Evolutionary conservation across 2,113 vertebrate genomes (phyloP), one percentile per base, ranked within the genome.

Genomic region (Pollimyrus isidori): DNA sequence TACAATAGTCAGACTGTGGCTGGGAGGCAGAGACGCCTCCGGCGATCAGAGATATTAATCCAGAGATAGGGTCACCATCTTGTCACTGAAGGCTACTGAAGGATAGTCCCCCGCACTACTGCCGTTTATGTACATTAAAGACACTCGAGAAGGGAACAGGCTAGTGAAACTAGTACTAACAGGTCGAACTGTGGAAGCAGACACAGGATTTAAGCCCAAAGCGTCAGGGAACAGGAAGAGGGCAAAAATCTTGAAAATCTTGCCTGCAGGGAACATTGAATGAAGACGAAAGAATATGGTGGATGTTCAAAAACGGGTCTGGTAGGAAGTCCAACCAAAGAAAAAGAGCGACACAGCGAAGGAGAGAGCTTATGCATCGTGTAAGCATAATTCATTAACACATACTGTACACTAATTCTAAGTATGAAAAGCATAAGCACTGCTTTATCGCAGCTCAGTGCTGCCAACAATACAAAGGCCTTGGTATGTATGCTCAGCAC

Each of bases 21-120:
- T 88, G 88, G 84, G 86, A 92, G 87, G 92, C 73, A 92, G n/a
- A 30, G 2, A 30, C 17, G 45, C 49, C 17, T 30, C 23, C 11
- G 19, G 42, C 5, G 39, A 82, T 42, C 4, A 19, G 76, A 82
- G 39, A 30, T 69, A 69, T 26, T 30, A n/a, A 26, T 30, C 62
- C 73, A 80, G 73, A 17, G 35, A 42, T 15, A 17, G 35, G 30
- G 73, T 42, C 73, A 80, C 73, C 73, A 80, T 42, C 35, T 9
- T 80, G 35, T 80, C 4, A 11, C 73, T 0, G 4, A 80, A 80
- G 35, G 35, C 10, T 26, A 26, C n/a, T 65, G 62, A n/a, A 65
- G 3, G 26, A 23, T 6, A 17, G 30, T 13, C 13, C 73, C 35
- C 42, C 73, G 42, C 15, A 80, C 73, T 42, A 19, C 30, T 19